Percentiles rank a stretch among this genome's conserved stretches.
Evolutionary conservation across 2,113 vertebrate genomes (phyloP).

Genomic region (Triplophysa rosa): DNA sequence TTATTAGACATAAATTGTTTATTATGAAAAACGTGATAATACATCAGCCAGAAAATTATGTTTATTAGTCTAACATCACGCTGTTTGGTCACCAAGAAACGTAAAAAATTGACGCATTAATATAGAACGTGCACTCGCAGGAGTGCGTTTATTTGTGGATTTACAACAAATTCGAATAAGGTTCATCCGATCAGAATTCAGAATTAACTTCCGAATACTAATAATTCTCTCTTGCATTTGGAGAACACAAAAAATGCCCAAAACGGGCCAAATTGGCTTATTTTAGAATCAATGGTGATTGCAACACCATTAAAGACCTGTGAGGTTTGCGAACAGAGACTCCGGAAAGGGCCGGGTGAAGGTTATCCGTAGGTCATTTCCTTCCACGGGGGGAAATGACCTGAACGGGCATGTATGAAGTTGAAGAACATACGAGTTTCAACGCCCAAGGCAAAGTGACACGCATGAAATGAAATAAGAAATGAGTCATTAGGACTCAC

Average conservation of each 20-base stretch:
- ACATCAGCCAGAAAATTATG: too few relatives aligned
- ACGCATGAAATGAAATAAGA: conserved; percentile 4
- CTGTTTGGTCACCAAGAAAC: too few relatives aligned
- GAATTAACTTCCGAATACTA: too few relatives aligned
- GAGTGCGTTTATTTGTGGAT: too few relatives aligned
- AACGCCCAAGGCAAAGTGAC: conserved; percentile 16
- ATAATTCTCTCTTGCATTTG: not conserved
- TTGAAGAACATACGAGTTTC: conserved; percentile 14
- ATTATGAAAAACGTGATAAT: too few relatives aligned
- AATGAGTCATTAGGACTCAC: conserved; percentile 22
- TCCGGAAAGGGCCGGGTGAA: conserved; percentile 25
- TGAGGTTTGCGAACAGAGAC: conserved; percentile 9
- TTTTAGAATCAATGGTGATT: not conserved
- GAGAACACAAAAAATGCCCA: not conserved
- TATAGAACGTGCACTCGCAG: too few relatives aligned
- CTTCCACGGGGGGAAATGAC: conserved; percentile 16
- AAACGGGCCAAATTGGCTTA: not conserved
- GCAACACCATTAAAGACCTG: not conserved
- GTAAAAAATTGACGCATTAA: too few relatives aligned
- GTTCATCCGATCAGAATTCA: too few relatives aligned
- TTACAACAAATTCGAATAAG: too few relatives aligned
- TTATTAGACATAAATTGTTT: too few relatives aligned
- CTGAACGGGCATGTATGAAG: conserved; percentile 6
- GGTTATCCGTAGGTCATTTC: conserved; percentile 28
- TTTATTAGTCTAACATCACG: too few relatives aligned